These are phyloP conservation scores for Muscicapa striata DNA, from an alignment of 2,797 vertebrate species.

Conservation along the genomic window DNA sequence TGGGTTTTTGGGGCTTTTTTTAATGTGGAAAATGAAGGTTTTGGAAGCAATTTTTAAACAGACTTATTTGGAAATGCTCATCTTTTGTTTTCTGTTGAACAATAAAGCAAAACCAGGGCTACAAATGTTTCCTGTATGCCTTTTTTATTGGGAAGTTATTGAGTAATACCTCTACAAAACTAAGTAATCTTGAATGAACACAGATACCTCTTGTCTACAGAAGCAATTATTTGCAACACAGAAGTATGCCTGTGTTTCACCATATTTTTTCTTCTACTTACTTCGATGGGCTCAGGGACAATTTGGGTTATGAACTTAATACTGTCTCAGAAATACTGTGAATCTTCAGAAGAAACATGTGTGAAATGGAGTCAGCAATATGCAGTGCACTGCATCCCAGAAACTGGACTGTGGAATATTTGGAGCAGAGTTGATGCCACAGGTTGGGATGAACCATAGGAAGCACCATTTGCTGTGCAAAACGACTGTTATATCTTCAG, in stretches of 20 bases:
- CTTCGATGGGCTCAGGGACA: fast-evolving
- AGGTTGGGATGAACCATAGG: neutral
- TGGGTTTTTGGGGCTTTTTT: neutral
- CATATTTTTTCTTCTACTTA: neutral
- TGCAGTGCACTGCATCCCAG: neutral
- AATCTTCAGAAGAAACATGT: neutral
- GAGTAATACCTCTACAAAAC: neutral
- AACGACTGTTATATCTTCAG: neutral
- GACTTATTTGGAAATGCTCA: fast-evolving
- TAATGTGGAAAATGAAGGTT: neutral
- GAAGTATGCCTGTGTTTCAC: neutral
- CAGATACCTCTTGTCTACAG: neutral
- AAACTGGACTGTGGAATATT: neutral
- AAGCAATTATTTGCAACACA: neutral
- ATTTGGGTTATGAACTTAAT: fast-evolving
- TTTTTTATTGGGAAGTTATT: neutral
- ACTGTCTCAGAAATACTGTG: neutral
- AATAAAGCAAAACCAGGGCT: neutral
- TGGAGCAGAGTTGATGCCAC: neutral
- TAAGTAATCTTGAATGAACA: neutral
- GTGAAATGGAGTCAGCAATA: neutral
- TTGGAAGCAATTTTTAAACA: neutral
- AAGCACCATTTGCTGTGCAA: neutral
- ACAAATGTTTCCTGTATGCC: neutral
- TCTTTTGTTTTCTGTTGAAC: neutral